Evolutionary conservation across 2,113 vertebrate genomes (phyloP), one percentile per base, ranked within the genome.

Genomic region (Scartelaos histophorus): DNA sequence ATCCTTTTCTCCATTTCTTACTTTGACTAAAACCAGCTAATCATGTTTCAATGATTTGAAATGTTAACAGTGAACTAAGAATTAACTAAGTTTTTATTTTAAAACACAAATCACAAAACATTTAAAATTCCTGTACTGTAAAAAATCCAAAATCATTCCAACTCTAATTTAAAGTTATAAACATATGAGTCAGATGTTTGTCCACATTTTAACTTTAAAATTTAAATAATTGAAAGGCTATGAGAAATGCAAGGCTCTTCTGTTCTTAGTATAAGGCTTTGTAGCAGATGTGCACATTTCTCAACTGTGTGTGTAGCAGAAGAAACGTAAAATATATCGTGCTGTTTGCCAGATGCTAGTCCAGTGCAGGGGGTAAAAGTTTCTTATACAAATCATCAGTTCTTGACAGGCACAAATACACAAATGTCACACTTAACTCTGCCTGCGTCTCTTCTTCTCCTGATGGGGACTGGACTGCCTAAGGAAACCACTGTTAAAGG

Each of bases 401-500:
- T 34, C 53, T 70, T 72, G 71, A 84, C 73, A 76, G 67, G 1
- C 64, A 81, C 70, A 83, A 69, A 82, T 74, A 82, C 73, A 84
- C 76, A 80, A 71, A 85, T n/a, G 69, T 67, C 73, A 68, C 70
- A 82, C 79, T 83, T 78, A 75, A 21, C 10, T 17, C 9, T 29
- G 58, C 25, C 5, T 61, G 5, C 7, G 25, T 61, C 13, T 61
- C 24, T 13, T 60, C 13, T 17, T 17, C 25, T 29, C 15, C 56
- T 58, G 56, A 56, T 22, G n/a, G n/a, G 54, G 54, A 66, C 21
- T 4, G 17, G 15, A 75, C 25, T 66, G 80, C 83, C 89, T 84
- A 82, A 85, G 78, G 74, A 89, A 90, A 88, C 79, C 75, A 60
- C 73, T 62, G 83, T 68, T 88, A 77, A 89, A 29, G 29, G 29